Evolutionary conservation across 2,888 invertebrate genomes (phyloP), one percentile per base, ranked within the genome.

Genomic region (Rotaria magnacalcarata): DNA sequence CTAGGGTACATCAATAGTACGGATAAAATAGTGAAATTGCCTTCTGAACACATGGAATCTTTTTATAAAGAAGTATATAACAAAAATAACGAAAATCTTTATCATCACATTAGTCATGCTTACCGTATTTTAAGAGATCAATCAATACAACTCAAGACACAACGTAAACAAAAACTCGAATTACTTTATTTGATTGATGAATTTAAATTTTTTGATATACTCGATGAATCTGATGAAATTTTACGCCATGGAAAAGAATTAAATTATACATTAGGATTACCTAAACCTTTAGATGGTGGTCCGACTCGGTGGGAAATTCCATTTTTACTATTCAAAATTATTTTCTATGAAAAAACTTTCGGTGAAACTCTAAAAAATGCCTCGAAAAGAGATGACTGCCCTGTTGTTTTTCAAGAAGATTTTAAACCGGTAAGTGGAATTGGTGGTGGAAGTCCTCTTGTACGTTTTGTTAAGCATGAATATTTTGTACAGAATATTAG

Each of bases 221-320:
- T 74, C 16, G 74, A 74, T 21, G 74, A 74, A 74, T 74, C 74
- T 41, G 41, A 74, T 74, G 74, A 74, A 41, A 74, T 74, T 11
- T 41, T 74, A 41, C 41, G 74, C 19, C 74, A 74, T 41, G 41
- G 41, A 41, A 74, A 74, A 74, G 41, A 74, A 74, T 74, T 74
- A 41, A 74, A 74, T 74, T 74, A 74, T 19, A 74, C 41, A 34
- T 74, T 74, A 41, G 74, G 41, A 19, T 74, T 4, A 74, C 0
- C 74, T 41, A 10, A 74, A 74, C 0, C 41, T 74, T 74, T 74
- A 41, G 41, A 74, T 74, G 74, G 74, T 11, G 74, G 41, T 74
- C 16, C 10, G 41, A 19, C 16, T 74, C 74, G 74, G 41, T 74
- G 74, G 74, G 41, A 74, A 74, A 74, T 74, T 41, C 74, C 74